phyloP scores from a whole-genome alignment of 1,140 invertebrate genomes.

The Dendrolimus punctatus region DNA sequence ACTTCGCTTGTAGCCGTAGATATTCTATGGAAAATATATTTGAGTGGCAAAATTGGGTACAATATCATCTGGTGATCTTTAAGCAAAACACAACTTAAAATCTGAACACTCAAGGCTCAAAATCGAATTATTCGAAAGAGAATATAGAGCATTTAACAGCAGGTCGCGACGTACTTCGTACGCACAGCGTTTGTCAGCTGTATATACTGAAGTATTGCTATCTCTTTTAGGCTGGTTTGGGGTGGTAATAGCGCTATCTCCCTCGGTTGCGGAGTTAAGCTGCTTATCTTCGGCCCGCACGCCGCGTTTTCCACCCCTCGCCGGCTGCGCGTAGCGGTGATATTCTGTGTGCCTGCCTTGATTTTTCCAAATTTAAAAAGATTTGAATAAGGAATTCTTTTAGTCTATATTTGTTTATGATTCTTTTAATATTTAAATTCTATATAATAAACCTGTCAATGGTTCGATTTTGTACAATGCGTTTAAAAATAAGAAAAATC shows the following conservation, averaged over 20 bases:
- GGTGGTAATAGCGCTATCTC: conserved; percentile 25
- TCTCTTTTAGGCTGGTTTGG: conserved; percentile 25
- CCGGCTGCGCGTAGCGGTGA: conserved; percentile 50
- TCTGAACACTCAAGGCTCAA: too few species aligned
- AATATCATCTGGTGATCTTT: too few species aligned
- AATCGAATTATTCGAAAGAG: neutral
- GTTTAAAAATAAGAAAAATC: too few species aligned
- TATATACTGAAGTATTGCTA: conserved; percentile 45
- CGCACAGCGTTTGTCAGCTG: conserved; percentile 55
- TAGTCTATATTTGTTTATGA: too few species aligned
- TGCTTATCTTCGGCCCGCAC: conserved; percentile 67
- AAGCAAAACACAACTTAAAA: too few species aligned
- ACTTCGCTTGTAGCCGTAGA: conserved; percentile 60
- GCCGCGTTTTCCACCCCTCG: conserved; percentile 41
- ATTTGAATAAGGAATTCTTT: too few species aligned
- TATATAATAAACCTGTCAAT: too few species aligned
- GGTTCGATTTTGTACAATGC: too few species aligned
- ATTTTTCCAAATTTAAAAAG: neutral
- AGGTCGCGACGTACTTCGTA: conserved; percentile 27
- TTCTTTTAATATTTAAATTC: too few species aligned
- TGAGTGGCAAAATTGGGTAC: conserved; percentile 6
- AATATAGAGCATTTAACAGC: conserved; percentile 22
- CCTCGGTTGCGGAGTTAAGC: conserved; percentile 56
- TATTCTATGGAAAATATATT: conserved; percentile 68
- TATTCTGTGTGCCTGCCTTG: conserved; percentile 38